Evolutionary conservation across 1,140 invertebrate species (phyloP), one percentile per base, ranked within the genome.

Genomic region (Meteorus sp.): DNA sequence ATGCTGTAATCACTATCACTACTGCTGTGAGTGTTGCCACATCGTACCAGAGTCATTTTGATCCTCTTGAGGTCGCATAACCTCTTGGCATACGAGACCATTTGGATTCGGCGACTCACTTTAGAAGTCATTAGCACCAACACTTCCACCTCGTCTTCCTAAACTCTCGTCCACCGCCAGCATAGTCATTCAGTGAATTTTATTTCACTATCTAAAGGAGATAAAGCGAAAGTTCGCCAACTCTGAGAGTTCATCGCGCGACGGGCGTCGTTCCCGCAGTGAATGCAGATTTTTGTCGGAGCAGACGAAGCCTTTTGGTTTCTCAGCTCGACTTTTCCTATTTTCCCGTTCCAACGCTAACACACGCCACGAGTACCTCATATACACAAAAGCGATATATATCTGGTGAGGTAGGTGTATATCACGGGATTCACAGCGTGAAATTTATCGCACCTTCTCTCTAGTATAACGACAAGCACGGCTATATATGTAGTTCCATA

Each of bases 401-500:
- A 48, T 53, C 33, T 39, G 13, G 25, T 35, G 9, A 35, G 47
- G 22, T 37, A 41, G 33, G 52, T 59, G 39, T 61, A 60, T 63
- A 62, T 60, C 64, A 56, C 52, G 51, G 60, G 66, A 68, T 68
- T 68, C 65, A 60, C 63, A 59, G 56, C 43, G 56, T 48, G 43
- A 64, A 66, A 68, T 68, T 68, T 66, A 64, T 66, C 60, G 59
- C 47, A 47, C 33, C 45, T 52, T 58, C 54, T n/a, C n/a, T 43
- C 31, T 35, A 43, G 56, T 51, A 35, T 15, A 50, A 27, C 23
- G 37, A 51, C 45, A 50, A 13, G 20, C 35, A 22, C 45, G 27
- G 59, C 56, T 56, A 61, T 59, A 58, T 13, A 35, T 52, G 50
- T 52, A n/a, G n/a, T n/a, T n/a, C n/a, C n/a, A n/a, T n/a, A n/a